These are phyloP conservation scores for Eubasilissa regina DNA, from an alignment of 1,140 invertebrate species.

Conservation along the genomic window DNA sequence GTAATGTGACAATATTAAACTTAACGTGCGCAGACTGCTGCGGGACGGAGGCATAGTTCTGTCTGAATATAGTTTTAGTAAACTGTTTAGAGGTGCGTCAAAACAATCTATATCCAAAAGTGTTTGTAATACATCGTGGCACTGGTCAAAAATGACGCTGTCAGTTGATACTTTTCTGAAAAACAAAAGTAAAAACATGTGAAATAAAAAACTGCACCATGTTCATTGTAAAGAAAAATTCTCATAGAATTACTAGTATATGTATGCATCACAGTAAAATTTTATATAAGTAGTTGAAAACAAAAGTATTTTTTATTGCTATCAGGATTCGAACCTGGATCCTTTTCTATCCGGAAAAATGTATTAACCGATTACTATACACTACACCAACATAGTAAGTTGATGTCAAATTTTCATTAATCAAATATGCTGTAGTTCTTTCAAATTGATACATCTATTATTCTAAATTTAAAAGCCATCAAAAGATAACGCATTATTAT, in stretches of 20 bases:
- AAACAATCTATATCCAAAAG: slow-evolving; percentile 39
- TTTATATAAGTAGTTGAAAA: neutral
- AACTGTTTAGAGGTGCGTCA: slow-evolving; percentile 33
- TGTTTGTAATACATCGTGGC: slow-evolving; percentile 47
- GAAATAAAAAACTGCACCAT: neutral
- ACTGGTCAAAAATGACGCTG: slow-evolving; percentile 39
- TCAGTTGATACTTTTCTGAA: slow-evolving; percentile 53
- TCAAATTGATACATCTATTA: too few species aligned
- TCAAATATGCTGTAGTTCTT: too few species aligned
- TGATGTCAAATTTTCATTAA: too few species aligned
- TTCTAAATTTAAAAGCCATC: too few species aligned
- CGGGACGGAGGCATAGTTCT: slow-evolving; percentile 42
- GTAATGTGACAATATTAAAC: slow-evolving; percentile 35
- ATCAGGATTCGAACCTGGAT: too few species aligned
- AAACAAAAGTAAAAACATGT: slow-evolving; percentile 17
- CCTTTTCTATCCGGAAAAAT: too few species aligned
- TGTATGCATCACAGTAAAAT: neutral
- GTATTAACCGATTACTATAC: too few species aligned
- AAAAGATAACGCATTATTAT: too few species aligned
- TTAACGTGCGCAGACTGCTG: slow-evolving; percentile 45
- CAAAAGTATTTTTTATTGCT: too few species aligned
- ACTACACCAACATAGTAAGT: too few species aligned
- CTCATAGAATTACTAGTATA: neutral
- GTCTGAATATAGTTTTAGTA: slow-evolving; percentile 53
- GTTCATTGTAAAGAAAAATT: neutral